Evolutionary conservation across 2,797 vertebrate genomes (phyloP), one percentile per base, ranked within the genome.

Genomic region (Erpetoichthys calabaricus): DNA sequence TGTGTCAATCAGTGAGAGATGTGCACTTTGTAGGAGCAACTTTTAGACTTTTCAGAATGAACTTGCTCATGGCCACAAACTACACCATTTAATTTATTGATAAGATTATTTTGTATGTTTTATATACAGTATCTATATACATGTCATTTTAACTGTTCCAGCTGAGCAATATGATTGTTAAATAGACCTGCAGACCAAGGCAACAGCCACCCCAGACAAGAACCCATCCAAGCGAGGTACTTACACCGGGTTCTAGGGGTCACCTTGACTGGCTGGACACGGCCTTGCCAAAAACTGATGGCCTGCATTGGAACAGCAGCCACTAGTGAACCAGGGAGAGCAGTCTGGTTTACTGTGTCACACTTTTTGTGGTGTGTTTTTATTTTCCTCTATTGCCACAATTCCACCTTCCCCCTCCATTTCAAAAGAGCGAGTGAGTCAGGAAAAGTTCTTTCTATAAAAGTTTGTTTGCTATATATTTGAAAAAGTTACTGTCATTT

Each of bases 1-100:
- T 86, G 89, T 94, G 89, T 94, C 94, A 94, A 94, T 95, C 92
- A 94, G 88, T 90, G 92, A 91, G 91, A 87, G 75, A 86, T 86
- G 91, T 95, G 92, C 92, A 93, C 83, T 94, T 87, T 86, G 80
- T 89, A 92, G 87, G 67, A 85, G 68, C 92, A 92, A 89, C 74
- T 79, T 68, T 75, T 86, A 83, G 77, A 73, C 73, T 85, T 73
- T 83, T 85, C 79, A 69, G 63, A 53, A 63, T 73, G 64, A 77
- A 73, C 73, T 80, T 73, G 72, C 79, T 79, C 80, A 81, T 86
- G 74, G 73, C 80, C 73, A 25, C 25, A 25, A 25, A 25, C 25
- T 86, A 85, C 86, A 88, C 87, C 84, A 81, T 76, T 70, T 77
- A 83, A 73, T 83, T 74, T 81, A 70, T 77, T 82, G 71, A 72